Base-by-base conservation (phyloP, 2,797 vertebrate species). In the Acrossocheilus wenchowensis region DNA sequence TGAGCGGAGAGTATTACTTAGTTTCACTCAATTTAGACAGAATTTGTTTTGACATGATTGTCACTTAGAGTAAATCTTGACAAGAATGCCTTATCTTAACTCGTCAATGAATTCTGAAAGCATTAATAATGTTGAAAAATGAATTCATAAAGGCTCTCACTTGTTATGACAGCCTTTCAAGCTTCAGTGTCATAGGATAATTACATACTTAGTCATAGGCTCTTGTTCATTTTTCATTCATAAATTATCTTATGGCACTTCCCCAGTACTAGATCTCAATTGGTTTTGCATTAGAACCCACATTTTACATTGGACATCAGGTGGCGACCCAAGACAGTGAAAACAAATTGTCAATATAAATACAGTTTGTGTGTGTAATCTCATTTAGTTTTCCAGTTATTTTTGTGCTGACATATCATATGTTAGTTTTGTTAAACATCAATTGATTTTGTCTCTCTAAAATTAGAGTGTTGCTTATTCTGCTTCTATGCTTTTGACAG, bases 1-100 rank as follows among this genome's bases (percentile, higher is more conserved):
- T 39, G 30, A 66, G 39, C 0, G 7, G 26, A 48, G 19, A 66
- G 9, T 77, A 39, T 75, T 75, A 39, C 41, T 14, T 73, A 45
- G 39, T 62, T 74, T 74, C 7, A 48, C n/a, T 9, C 11, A 74
- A 48, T 83, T 83, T 83, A 23, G 39, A 23, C 17, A 73, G 11
- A 64, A 52, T 39, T 50, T 64, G 54, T 75, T 83, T 45, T 50
- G 39, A 83, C 71, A 64, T 36, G 57, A 83, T 83, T 74, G 41
- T 83, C 71, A 83, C 54, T 74, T 48, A 74, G 71, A 17, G 12
- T 83, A 64, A 83, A 83, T 83, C 82, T 48, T 83, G 54, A 83
- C 71, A 64, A 83, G 57, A 64, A 75, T 75, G 41, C 41, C 57
- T 39, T 83, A 75, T 83, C 82, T 77, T 83, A 83, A 66, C 72